These are phyloP conservation scores for Stegostoma tigrinum DNA, from an alignment of 2,113 vertebrate species.

Conservation along the genomic window DNA sequence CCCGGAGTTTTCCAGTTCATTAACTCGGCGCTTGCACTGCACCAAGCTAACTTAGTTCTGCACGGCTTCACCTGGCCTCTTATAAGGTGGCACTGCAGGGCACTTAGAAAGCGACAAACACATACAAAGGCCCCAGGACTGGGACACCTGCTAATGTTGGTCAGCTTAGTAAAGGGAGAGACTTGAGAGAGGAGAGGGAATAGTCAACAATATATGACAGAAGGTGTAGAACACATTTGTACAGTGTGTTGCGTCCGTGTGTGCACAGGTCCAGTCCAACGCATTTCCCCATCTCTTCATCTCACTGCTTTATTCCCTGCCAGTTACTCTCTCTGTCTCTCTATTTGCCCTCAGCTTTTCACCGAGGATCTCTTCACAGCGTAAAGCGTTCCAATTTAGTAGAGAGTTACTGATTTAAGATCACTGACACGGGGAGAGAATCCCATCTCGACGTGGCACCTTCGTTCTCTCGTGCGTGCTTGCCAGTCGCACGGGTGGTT, in stretches of 20 bases:
- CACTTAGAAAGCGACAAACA: neutral
- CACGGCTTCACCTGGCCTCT: conserved; percentile 10
- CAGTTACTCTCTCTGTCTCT: neutral
- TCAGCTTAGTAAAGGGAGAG: neutral
- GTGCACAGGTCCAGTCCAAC: neutral
- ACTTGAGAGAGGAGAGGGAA: neutral
- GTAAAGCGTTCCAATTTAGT: neutral
- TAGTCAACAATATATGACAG: neutral
- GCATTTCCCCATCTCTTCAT: neutral
- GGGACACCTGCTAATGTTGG: neutral
- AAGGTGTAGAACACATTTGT: neutral
- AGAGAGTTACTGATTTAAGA: conserved; percentile 25
- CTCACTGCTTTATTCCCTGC: neutral
- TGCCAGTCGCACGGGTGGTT: conserved; percentile 21
- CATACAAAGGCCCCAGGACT: neutral
- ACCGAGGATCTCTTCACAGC: neutral
- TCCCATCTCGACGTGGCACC: conserved; percentile 6
- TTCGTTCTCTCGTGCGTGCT: conserved; percentile 8
- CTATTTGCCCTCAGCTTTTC: neutral
- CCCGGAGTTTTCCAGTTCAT: conserved; percentile 28
- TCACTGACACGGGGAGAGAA: conserved; percentile 31
- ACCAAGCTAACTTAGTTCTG: conserved; percentile 34
- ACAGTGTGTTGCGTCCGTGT: neutral
- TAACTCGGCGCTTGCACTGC: conserved; percentile 26
- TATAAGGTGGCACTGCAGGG: neutral